Evolutionary conservation across 1,140 invertebrate genomes (phyloP), one percentile per base, ranked within the genome.

Genomic region (Drosophila lacteicornis): DNA sequence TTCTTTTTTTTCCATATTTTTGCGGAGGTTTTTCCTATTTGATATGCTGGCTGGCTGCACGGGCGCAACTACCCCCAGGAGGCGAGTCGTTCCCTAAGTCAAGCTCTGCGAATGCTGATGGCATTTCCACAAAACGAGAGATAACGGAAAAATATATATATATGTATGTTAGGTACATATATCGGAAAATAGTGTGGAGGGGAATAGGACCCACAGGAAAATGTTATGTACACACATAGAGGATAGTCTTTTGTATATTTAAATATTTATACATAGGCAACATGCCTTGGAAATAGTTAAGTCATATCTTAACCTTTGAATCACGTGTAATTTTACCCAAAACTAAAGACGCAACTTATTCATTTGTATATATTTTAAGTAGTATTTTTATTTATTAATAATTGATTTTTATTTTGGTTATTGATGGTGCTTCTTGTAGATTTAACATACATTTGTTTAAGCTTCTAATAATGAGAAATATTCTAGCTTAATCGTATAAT

Each of bases 1-100:
- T 3, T 4, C 17, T 50, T 51, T 73, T 59, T 71, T 51, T 73
- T 59, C 27, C 38, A 71, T 70, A 71, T 70, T 73, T 56, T 45
- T 73, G 70, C 45, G n/a, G 46, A 73, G 53, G 45, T 73, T 73
- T 71, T 73, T 73, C 51, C 68, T 33, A 73, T 73, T 73, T 43
- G 69, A 73, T 73, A 71, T 71, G 53, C 69, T 59, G 53, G 38
- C 69, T 71, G 38, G 19, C 36, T 62, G 59, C 58, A 46, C 58
- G 19, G 43, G 43, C 53, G 40, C 22, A 43, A 46, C 60, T 36
- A 58, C 42, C 66, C 43, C 25, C 43, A 69, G 33, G 38, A 71
- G 45, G 46, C 30, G 30, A 38, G n/a, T 25, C 3, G 19, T 27
- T 40, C 43, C 33, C 62, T 25, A 70, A 69, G 61, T 62, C 61